These are phyloP conservation scores for Micropterix aruncella DNA, from an alignment of 2,888 invertebrate species.

Conservation along the genomic window DNA sequence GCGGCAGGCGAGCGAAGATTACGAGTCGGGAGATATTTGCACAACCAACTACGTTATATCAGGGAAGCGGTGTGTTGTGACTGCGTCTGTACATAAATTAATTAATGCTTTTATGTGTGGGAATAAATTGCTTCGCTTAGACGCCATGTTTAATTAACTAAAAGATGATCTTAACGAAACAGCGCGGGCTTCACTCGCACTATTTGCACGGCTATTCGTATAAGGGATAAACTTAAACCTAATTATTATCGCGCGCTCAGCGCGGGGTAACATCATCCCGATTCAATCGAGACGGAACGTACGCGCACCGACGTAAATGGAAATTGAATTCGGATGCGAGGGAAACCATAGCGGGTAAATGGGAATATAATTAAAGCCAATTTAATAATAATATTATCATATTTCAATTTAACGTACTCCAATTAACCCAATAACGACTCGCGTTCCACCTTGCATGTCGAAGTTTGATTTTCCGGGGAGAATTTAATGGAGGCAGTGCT, in stretches of 20 bases:
- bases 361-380: too few species aligned
- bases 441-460: too few species aligned
- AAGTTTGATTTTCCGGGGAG: too few species aligned
- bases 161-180: not conserved
- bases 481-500: too few species aligned
- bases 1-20: not conserved
- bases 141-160: not conserved
- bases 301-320: too few species aligned
- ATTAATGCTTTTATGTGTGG: constrained; percentile 1
- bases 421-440: too few species aligned
- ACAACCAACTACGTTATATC: constrained; percentile 5
- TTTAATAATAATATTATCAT: too few species aligned
- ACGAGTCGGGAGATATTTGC: constrained; percentile 5
- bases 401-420: too few species aligned
- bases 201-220: not conserved
- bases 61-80: constrained; percentile 3
- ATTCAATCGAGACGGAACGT: too few species aligned
- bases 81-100: constrained; percentile 7
- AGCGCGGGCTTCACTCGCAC: not conserved
- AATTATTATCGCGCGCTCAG: not conserved
- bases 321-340: too few species aligned
- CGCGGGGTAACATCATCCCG: too few species aligned
- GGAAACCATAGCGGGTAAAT: too few species aligned
- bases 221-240: not conserved
- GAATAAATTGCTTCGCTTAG: not conserved